Evolutionary conservation across 2,888 invertebrate species (phyloP).

Genomic region (Sminthurides aquaticus): DNA sequence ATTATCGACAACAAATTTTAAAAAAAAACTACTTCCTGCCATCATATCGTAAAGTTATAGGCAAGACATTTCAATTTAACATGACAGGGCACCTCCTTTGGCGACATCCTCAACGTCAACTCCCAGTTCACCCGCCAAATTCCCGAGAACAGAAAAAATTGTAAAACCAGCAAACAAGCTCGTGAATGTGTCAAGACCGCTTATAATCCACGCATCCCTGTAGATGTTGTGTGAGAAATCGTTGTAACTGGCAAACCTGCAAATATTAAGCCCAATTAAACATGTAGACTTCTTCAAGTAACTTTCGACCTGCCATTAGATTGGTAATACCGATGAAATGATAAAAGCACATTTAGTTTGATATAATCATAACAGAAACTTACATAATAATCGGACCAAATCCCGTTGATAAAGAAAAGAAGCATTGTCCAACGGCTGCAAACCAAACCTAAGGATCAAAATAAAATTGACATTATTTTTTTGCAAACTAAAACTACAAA

Average conservation of each 20-base stretch:
- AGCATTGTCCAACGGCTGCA: slow-evolving; percentile 71
- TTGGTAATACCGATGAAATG: slow-evolving; percentile 64
- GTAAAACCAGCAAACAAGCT: slow-evolving; percentile 73
- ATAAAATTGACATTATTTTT: slow-evolving; percentile 10
- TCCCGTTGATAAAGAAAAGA: slow-evolving; percentile 60
- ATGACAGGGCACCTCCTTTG: slow-evolving; percentile 52
- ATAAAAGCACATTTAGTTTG: slow-evolving; percentile 59
- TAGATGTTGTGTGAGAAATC: slow-evolving; percentile 14
- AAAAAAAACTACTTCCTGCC: neutral
- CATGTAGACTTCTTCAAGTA: too few species aligned
- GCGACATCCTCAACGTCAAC: slow-evolving; percentile 58
- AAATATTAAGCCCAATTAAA: slow-evolving; percentile 9
- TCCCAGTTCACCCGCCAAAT: slow-evolving; percentile 59
- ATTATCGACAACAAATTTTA: slow-evolving; percentile 62
- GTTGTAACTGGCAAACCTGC: slow-evolving; percentile 19
- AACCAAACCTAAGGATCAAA: slow-evolving; percentile 76
- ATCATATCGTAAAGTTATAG: too few species aligned
- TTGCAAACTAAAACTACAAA: slow-evolving; percentile 2
- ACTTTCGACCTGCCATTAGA: slow-evolving; percentile 61
- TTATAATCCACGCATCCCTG: slow-evolving; percentile 70
- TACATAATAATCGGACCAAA: slow-evolving; percentile 71
- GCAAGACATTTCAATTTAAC: neutral
- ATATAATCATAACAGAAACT: too few species aligned
- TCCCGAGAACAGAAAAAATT: slow-evolving; percentile 61
- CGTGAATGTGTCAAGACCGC: slow-evolving; percentile 72